phyloP scores from a whole-genome alignment of 1,140 invertebrate genomes.

The Drosophila sucinea region DNA sequence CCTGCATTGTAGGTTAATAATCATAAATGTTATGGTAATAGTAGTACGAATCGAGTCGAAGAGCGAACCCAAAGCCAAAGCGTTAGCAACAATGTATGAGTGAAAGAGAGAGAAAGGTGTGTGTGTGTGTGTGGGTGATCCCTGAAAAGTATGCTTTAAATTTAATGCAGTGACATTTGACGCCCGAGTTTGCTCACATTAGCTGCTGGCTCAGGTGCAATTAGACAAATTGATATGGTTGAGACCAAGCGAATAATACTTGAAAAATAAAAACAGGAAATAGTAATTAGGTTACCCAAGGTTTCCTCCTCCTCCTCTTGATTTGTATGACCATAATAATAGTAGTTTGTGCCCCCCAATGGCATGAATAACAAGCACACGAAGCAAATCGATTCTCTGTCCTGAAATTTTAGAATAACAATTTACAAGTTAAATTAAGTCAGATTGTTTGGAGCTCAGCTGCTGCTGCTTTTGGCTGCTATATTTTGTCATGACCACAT shows the following conservation, averaged over 20 bases:
- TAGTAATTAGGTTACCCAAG: constrained; percentile 10
- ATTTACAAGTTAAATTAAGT: neutral
- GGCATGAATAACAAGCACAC: too few relatives aligned
- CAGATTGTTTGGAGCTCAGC: neutral
- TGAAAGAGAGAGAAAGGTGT: neutral
- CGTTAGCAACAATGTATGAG: constrained; percentile 47
- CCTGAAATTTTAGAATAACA: constrained; percentile 2
- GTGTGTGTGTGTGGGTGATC: neutral
- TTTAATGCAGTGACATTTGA: constrained; percentile 45
- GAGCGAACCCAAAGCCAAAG: constrained; percentile 1
- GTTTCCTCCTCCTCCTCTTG: neutral
- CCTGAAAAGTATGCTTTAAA: constrained; percentile 43
- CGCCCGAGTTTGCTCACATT: constrained; percentile 9
- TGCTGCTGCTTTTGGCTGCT: neutral
- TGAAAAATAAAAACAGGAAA: neutral
- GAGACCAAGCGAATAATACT: neutral
- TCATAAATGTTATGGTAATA: constrained; percentile 81
- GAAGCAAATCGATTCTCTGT: neutral
- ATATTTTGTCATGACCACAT: constrained; percentile 13
- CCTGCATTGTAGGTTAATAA: constrained; percentile 81
- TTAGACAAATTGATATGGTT: constrained; percentile 50
- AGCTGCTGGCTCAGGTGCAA: constrained; percentile 29
- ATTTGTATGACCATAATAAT: neutral
- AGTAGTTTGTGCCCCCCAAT: neutral
- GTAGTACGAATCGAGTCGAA: constrained; percentile 42